Evolutionary conservation across 2,888 invertebrate genomes (phyloP).

Genomic region (Antitype chi): DNA sequence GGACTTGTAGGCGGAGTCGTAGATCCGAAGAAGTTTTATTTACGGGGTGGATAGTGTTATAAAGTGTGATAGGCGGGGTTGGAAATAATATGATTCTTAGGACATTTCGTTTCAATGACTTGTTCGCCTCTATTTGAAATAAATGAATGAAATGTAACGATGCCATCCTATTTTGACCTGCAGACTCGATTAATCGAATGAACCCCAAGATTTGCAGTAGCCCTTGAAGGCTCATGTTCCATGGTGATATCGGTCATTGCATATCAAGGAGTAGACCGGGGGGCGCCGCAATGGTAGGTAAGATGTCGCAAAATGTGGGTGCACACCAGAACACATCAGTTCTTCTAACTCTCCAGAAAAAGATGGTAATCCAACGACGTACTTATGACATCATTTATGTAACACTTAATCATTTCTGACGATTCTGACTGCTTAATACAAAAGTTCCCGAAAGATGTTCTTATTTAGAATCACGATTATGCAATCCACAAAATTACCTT

Average conservation of each 20-base stretch:
- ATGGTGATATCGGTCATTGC: too few species aligned
- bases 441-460: background rate
- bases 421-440: background rate
- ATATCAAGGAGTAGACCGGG: too few species aligned
- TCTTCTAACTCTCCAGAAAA: background rate
- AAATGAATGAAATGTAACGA: too few species aligned
- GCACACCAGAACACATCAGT: background rate
- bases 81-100: too few species aligned
- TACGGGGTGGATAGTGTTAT: background rate
- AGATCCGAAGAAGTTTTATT: background rate
- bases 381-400: background rate
- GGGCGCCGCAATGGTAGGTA: too few species aligned
- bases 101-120: background rate
- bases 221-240: too few species aligned
- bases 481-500: slow-evolving; percentile 37
- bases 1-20: background rate
- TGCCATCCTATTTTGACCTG: too few species aligned
- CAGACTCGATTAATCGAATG: too few species aligned
- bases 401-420: background rate
- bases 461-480: slow-evolving; percentile 10
- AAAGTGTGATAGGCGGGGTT: background rate
- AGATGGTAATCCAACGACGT: background rate
- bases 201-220: too few species aligned
- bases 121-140: background rate
- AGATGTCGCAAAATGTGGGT: too few species aligned